Conservation (phyloP, 2,113 vertebrate genomes). For the Scomber japonicus region DNA sequence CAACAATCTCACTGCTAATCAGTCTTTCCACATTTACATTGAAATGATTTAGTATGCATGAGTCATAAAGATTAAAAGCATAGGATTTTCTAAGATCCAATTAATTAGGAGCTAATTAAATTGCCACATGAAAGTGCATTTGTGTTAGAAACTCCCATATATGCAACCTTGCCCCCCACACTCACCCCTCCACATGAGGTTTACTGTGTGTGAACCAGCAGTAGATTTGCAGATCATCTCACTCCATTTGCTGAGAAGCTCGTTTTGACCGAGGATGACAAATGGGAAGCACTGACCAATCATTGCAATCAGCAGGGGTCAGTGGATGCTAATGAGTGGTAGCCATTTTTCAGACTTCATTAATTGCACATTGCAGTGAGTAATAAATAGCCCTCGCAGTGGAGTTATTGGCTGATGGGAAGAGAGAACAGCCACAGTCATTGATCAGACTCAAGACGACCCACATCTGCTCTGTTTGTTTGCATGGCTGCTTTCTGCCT, state of each 20-base stretch:
- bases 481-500: conserved; percentile 37
- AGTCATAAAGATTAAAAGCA: neutral
- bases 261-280: conserved; percentile 41
- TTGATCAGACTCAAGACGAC: conserved; percentile 56
- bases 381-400: conserved; percentile 53
- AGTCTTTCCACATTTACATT: neutral
- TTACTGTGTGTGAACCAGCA: conserved; percentile 12
- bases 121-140: neutral
- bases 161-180: neutral
- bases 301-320: conserved; percentile 61
- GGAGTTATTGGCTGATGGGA: conserved; percentile 45
- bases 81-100: neutral
- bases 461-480: conserved; percentile 56
- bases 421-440: conserved; percentile 45
- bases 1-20: neutral
- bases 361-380: conserved; percentile 56
- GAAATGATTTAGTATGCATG: neutral
- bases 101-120: conserved; percentile 5
- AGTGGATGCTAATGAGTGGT: conserved; percentile 59
- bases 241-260: conserved; percentile 51
- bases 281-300: conserved; percentile 55
- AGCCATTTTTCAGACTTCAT: conserved; percentile 69
- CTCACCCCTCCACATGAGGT: neutral
- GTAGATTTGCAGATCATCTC: conserved; percentile 44
- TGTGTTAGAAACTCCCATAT: neutral